Evolutionary conservation across 2,113 vertebrate genomes (phyloP), one percentile per base, ranked within the genome.

Genomic region (Malurus elegans): DNA sequence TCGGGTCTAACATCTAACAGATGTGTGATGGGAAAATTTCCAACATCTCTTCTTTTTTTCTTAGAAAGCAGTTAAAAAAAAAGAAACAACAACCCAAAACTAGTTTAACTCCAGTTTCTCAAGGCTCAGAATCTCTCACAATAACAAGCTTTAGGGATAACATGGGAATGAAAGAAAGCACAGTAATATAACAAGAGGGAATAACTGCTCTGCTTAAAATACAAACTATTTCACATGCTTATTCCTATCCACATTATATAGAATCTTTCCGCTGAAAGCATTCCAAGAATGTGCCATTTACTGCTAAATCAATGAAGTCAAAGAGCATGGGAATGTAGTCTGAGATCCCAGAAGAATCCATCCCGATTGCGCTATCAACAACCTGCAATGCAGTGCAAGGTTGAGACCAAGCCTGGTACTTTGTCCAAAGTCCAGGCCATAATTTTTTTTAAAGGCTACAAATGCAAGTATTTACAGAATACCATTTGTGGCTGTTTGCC

Each of bases 301-400:
- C 92, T 95, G 92, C 97, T 95, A 98, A 95, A 97, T 95, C 96
- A 95, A 48, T 73, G 88, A 95, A 97, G 97, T 94, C 97, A 98
- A 96, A 98, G 98, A 97, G 97, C 97, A 97, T 98, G 98, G 96
- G 97, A 98, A 97, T 86, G 76, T 78, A 86, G 93, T 79, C 51
- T 45, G 53, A 76, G 58, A 70, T 95, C 93, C 96, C 92, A 45
- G 79, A 96, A 97, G 96, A 95, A 95, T 79, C 88, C 66, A 34
- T 81, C 36, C 78, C 94, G 71, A 89, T 54, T 60, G 66, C 3
- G 20, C 88, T 94, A 82, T 44, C 93, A 87, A 91, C 79, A 79
- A 95, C 81, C 89, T 86, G 86, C 65, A 84, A 62, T 61, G 71
- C 14, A 73, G 58, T 74, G 74, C 65, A 90, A 96, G 79, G 79